Base-by-base conservation (phyloP, 2,888 invertebrate species). In the Bombylius major region DNA sequence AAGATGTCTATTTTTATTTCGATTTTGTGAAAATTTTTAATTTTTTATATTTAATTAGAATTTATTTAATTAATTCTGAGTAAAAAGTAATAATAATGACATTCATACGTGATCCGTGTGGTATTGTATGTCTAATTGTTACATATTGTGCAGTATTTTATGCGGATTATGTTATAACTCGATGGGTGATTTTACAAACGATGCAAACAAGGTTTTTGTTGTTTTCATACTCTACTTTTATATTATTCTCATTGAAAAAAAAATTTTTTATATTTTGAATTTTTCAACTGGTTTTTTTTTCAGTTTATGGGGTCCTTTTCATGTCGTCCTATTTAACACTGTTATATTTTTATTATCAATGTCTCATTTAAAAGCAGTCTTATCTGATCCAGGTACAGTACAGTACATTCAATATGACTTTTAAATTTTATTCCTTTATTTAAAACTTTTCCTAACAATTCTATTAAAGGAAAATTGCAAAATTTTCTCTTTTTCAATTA, bases 331-430 rank as follows among this genome's bases (percentile, higher is more conserved):
- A 50, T 92, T 91, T 75, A 92, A 92, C 69, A 81, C 83, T 1
- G 75, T 91, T 12, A 79, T 91, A 55, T 81, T 90, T 65, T 74
- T 92, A 54, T 73, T 90, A 59, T 75, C 81, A 53, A 80, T 88
- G 75, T 80, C 91, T 4, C 92, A 93, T 71, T 66, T 87, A n/a
- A 80, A 88, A 66, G 90, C 92, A 9, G 89, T 91, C 56, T 80
- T 89, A 64, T 88, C 89, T n/a, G 92, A 93, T 76, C 92, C 93
- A 5, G 92, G 92, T 4, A 82, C 86, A 52, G 88, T 93, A 47
- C 91, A n/a, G n/a, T n/a, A n/a, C n/a, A n/a, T n/a, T n/a, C n/a
- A n/a, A n/a, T n/a, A n/a, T n/a, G n/a, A n/a, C n/a, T n/a, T n/a
- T n/a, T n/a, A n/a, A n/a, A n/a, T n/a, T n/a, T n/a, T n/a, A n/a